Conservation (phyloP, 1,140 invertebrate species). For the Nasonia vitripennis region DNA sequence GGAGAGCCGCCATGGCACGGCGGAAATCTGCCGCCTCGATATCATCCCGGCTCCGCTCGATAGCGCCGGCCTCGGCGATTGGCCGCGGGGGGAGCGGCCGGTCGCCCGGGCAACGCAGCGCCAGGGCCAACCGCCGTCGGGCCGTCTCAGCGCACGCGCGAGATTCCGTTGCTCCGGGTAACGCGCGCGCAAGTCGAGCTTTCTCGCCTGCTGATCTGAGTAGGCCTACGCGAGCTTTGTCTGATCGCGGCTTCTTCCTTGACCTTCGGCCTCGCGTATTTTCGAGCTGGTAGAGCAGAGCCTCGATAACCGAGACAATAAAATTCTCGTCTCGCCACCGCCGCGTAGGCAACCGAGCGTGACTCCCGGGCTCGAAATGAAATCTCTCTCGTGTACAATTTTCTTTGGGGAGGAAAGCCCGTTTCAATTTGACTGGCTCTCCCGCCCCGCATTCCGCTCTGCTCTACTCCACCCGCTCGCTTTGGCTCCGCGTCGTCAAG, state of each 20-base stretch:
- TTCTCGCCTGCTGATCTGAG: neutral
- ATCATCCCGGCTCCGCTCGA: slow-evolving; percentile 4
- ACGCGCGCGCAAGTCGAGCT: neutral
- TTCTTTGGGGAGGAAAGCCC: slow-evolving; percentile 54
- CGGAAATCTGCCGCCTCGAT: neutral
- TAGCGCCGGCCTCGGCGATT: slow-evolving; percentile 16
- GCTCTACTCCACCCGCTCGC: slow-evolving; percentile 56
- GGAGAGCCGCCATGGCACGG: neutral
- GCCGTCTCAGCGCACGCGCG: neutral
- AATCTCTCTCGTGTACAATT: neutral
- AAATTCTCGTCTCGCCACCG: no score
- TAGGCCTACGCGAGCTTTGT: no score
- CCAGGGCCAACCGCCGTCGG: neutral
- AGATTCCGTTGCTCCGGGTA: neutral
- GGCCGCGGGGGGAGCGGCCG: slow-evolving; percentile 25
- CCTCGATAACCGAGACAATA: no score
- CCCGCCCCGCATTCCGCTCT: slow-evolving; percentile 50
- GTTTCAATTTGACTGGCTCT: slow-evolving; percentile 67
- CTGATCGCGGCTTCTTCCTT: no score
- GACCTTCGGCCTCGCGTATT: no score
- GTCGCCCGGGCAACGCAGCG: slow-evolving; percentile 71
- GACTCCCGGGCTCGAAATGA: no score
- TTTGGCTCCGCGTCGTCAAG: slow-evolving; percentile 48
- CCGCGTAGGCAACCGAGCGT: no score
- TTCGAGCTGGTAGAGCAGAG: no score